These are phyloP conservation scores for Galemys pyrenaicus DNA, from an alignment of 2,113 vertebrate genomes.

Conservation along the genomic window DNA sequence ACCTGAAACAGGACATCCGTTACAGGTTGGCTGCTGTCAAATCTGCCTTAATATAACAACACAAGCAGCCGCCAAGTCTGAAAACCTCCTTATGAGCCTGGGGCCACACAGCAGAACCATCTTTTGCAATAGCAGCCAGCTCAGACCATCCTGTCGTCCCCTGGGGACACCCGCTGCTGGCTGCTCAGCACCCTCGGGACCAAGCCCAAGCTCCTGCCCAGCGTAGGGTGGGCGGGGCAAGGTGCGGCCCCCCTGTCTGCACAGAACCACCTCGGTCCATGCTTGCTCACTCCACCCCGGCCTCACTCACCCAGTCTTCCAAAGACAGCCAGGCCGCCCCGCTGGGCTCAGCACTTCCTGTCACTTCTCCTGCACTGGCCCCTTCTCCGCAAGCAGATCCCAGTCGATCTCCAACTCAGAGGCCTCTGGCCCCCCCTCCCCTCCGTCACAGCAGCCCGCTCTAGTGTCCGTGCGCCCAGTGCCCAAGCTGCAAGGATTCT, in stretches of 20 bases:
- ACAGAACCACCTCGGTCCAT: background rate
- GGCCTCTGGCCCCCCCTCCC: no score
- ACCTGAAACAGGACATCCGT: background rate
- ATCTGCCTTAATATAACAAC: background rate
- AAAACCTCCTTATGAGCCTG: background rate
- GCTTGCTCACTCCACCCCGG: background rate
- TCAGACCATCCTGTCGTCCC: background rate
- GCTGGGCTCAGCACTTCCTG: background rate
- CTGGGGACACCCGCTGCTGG: background rate
- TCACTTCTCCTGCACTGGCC: background rate
- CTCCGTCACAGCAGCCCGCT: background rate
- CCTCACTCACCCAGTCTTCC: background rate
- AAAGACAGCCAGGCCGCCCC: background rate
- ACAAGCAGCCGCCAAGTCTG: background rate
- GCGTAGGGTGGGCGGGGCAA: background rate
- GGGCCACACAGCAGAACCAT: background rate
- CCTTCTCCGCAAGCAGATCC: background rate
- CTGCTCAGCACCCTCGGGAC: background rate
- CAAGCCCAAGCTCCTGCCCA: background rate
- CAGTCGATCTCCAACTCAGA: no score
- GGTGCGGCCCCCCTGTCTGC: background rate
- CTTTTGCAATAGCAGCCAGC: background rate
- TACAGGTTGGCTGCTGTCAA: background rate
- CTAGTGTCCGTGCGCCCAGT: no score
- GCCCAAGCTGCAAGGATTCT: fast-evolving